Percentiles rank a stretch among this genome's conserved stretches.
Evolutionary conservation across 1,140 invertebrate species (phyloP).

Genomic region (Pseudomyrmex gracilis): DNA sequence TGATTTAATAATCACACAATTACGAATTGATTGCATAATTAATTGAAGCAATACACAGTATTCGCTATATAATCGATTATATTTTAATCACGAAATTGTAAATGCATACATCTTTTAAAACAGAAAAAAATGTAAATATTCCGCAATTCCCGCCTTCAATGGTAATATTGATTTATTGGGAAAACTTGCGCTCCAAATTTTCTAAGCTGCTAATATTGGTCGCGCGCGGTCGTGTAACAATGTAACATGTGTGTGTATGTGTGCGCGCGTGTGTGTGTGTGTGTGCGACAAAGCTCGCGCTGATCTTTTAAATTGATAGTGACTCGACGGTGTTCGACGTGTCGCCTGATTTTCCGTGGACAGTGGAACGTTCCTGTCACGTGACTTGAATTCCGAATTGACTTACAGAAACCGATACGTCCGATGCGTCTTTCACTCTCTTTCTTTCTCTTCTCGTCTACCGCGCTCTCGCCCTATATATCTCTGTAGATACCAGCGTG

Average conservation of each 20-base stretch:
- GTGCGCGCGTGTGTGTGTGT: too few species aligned
- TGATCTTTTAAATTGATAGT: conserved; percentile 76
- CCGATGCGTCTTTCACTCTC: conserved; percentile 49
- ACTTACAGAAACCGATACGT: conserved; percentile 65
- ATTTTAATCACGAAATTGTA: conserved; percentile 9
- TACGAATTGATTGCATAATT: neutral
- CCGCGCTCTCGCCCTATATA: neutral
- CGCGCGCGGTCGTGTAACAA: conserved; percentile 31
- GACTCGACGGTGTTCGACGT: conserved; percentile 71
- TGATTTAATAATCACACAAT: conserved; percentile 21
- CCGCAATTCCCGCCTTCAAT: neutral
- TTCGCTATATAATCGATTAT: neutral
- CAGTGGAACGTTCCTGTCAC: conserved; percentile 48
- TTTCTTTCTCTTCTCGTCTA: conserved; percentile 13
- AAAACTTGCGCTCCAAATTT: neutral
- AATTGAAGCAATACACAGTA: neutral
- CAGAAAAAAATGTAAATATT: neutral
- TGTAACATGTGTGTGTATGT: conserved; percentile 23
- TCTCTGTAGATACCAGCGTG: conserved; percentile 42
- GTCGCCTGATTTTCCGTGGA: conserved; percentile 61
- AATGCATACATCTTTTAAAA: conserved; percentile 12
- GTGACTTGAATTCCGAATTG: conserved; percentile 64
- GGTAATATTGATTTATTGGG: conserved; percentile 18
- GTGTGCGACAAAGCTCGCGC: conserved; percentile 37
- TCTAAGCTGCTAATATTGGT: neutral